Percentiles rank a stretch among this genome's conserved stretches.
Evolutionary conservation across 2,888 invertebrate species (phyloP).

Genomic region (Diarsia dahlii): DNA sequence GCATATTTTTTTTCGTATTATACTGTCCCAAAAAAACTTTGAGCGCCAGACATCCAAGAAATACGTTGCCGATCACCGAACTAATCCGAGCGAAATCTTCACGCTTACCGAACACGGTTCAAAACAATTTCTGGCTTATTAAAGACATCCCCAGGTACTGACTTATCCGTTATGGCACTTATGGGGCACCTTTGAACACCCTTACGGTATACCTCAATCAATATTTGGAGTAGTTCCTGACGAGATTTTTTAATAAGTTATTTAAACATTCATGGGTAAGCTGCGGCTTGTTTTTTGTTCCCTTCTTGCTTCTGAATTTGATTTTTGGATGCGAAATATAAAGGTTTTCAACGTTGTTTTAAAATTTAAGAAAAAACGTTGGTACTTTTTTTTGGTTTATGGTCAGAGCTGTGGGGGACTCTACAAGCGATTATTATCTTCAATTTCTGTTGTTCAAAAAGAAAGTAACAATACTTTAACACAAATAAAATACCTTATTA

Average conservation of each 20-base stretch:
- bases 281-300: constrained; percentile 45
- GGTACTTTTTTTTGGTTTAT: neutral
- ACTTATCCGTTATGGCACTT: constrained; percentile 71
- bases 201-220: constrained; percentile 79
- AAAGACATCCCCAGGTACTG: constrained; percentile 82
- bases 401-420: too few species aligned
- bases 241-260: constrained; percentile 64
- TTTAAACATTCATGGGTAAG: constrained; percentile 65
- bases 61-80: constrained; percentile 78
- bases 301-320: constrained; percentile 32
- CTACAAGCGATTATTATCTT: neutral
- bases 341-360: neutral
- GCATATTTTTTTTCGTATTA: too few species aligned
- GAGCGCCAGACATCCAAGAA: constrained; percentile 72
- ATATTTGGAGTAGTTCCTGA: constrained; percentile 75
- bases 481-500: neutral
- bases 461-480: constrained; percentile 29
- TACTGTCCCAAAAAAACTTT: constrained; percentile 71
- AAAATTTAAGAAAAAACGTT: neutral
- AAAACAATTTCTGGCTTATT: constrained; percentile 90
- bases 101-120: constrained; percentile 86
- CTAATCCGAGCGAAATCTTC: constrained; percentile 87
- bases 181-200: constrained; percentile 66
- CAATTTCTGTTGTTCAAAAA: neutral
- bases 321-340: neutral